Conservation (phyloP, 2,888 invertebrate species). For the Tridacna crocea region DNA sequence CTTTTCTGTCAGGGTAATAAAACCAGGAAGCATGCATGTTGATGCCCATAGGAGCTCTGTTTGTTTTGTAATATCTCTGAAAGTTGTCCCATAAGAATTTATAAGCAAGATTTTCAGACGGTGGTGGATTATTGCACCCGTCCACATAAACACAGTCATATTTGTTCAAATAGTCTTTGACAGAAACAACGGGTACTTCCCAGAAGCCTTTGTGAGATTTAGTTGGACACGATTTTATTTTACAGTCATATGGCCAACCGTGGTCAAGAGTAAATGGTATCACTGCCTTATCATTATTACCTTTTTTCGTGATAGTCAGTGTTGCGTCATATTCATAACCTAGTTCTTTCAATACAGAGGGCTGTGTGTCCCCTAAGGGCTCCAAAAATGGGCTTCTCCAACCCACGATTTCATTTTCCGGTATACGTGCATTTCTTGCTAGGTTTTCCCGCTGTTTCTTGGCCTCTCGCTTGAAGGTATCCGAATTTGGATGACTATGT, state of each 20-base stretch:
- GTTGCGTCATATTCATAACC: constrained; percentile 78
- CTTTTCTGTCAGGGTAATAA: constrained; percentile 73
- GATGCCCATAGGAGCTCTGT: constrained; percentile 91
- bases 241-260: constrained; percentile 78
- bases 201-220: constrained; percentile 86
- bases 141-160: constrained; percentile 80
- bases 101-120: constrained; percentile 74
- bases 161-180: constrained; percentile 76
- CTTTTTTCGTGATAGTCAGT: constrained; percentile 68
- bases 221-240: constrained; percentile 77
- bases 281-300: constrained; percentile 52
- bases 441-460: constrained; percentile 73
- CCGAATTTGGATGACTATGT: constrained; percentile 66
- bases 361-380: constrained; percentile 74
- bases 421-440: constrained; percentile 84
- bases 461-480: constrained; percentile 70
- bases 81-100: constrained; percentile 90
- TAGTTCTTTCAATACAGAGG: constrained; percentile 61
- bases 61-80: constrained; percentile 88
- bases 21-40: constrained; percentile 91
- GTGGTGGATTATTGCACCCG: constrained; percentile 76
- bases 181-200: constrained; percentile 87
- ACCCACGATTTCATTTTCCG: constrained; percentile 70
- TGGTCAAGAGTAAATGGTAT: constrained; percentile 95
- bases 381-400: constrained; percentile 79